Conservation (phyloP, 1,140 invertebrate genomes). For the Colletes latitarsis region DNA sequence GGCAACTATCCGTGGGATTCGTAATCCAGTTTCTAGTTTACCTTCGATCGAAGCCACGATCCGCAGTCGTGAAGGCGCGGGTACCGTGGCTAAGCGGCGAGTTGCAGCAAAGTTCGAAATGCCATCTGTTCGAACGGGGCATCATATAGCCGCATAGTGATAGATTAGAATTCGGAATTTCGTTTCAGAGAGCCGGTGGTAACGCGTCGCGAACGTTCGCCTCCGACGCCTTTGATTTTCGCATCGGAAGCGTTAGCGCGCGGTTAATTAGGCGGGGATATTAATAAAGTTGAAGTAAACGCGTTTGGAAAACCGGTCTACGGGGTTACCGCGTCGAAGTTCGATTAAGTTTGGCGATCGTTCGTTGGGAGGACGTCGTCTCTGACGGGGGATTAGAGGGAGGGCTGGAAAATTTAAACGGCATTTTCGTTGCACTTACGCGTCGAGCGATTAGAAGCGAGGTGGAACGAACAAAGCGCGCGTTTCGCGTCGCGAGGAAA, state of each 20-base stretch:
- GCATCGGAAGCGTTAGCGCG: not conserved
- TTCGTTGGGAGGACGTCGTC: too few species aligned
- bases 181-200: not conserved
- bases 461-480: conserved; percentile 47
- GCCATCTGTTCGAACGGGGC: conserved; percentile 57
- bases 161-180: conserved; percentile 27
- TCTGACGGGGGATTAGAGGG: not conserved
- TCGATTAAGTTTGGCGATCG: not conserved
- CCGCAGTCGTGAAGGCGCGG: conserved; percentile 46
- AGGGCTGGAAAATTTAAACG: not conserved
- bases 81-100: conserved; percentile 56
- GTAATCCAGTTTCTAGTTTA: conserved; percentile 75
- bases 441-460: conserved; percentile 38
- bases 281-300: not conserved
- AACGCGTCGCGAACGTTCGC: too few species aligned
- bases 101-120: conserved; percentile 64
- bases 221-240: not conserved
- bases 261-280: not conserved
- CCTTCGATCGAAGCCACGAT: conserved; percentile 61
- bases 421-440: conserved; percentile 14
- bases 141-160: conserved; percentile 11
- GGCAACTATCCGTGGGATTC: conserved; percentile 71
- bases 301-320: not conserved
- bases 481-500: conserved; percentile 38
- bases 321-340: not conserved